Conservation (phyloP, 2,113 vertebrate genomes). For the Takifugu flavidus region DNA sequence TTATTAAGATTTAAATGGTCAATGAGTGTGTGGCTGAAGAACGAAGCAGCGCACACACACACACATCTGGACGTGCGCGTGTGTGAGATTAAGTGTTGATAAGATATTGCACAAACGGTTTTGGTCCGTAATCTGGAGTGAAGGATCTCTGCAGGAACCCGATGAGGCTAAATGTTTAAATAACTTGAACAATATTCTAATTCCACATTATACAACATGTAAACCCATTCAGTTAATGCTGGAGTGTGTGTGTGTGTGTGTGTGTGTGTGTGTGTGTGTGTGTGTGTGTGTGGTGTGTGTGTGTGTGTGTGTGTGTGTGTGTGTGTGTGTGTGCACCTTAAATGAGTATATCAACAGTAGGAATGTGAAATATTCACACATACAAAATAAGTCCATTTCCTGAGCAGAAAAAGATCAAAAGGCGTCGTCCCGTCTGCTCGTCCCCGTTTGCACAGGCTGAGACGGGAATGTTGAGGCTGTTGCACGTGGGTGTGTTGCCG, state of each 20-base stretch:
- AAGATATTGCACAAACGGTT: too few species aligned
- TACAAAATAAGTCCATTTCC: conserved; percentile 50
- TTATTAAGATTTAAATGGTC: too few species aligned
- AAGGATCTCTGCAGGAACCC: background rate
- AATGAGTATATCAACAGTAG: conserved; percentile 17
- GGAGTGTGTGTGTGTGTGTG: conserved; percentile 54
- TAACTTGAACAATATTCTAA: conserved; percentile 12
- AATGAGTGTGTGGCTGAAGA: too few species aligned
- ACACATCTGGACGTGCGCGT: too few species aligned
- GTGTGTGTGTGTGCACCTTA: conserved; percentile 29
- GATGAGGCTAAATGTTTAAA: conserved; percentile 12
- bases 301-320: conserved; percentile 29
- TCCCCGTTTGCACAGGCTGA: background rate
- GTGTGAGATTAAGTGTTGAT: too few species aligned
- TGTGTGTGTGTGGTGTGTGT: conserved; percentile 20
- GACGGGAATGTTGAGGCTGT: conserved; percentile 15
- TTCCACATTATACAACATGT: conserved; percentile 32
- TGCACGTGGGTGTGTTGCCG: conserved; percentile 27
- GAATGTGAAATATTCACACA: conserved; percentile 14
- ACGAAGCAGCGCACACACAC: too few species aligned
- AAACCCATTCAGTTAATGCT: conserved; percentile 5
- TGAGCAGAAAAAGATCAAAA: conserved; percentile 43
- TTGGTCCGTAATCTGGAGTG: background rate
- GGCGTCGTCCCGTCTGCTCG: conserved; percentile 11
- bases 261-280: conserved; percentile 42